These are phyloP conservation scores for Pachliopta kotzebuea DNA, from an alignment of 2,888 invertebrate genomes.

Conservation along the genomic window DNA sequence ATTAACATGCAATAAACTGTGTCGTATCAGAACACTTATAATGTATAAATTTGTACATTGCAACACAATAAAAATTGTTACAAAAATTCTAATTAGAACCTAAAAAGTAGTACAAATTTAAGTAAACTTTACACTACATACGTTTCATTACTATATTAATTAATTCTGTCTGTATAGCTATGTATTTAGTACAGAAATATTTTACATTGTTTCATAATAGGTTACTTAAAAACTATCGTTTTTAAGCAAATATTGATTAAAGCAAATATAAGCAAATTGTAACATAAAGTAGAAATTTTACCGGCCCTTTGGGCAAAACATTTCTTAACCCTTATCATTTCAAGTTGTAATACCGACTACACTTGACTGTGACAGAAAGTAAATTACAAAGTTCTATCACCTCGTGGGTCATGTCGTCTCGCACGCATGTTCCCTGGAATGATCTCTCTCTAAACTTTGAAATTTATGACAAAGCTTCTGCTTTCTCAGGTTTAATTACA, in stretches of 20 bases:
- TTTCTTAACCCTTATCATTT: conserved; percentile 22
- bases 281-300: not conserved
- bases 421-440: conserved; percentile 10
- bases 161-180: too few species aligned
- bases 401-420: conserved; percentile 8
- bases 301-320: conserved; percentile 29
- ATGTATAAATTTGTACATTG: not conserved
- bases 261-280: not conserved
- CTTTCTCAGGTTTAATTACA: conserved; percentile 9
- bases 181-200: too few species aligned
- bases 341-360: conserved; percentile 16
- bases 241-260: not conserved
- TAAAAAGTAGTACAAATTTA: too few species aligned
- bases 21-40: not conserved
- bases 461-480: conserved; percentile 9
- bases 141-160: not conserved
- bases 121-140: too few species aligned
- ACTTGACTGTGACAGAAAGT: conserved; percentile 18
- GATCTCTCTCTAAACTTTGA: conserved; percentile 14
- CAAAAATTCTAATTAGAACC: too few species aligned
- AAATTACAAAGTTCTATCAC: conserved; percentile 23
- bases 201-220: too few species aligned
- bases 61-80: not conserved
- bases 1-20: not conserved
- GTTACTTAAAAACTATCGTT: too few species aligned